Evolutionary conservation across 2,888 invertebrate species (phyloP).

Genomic region (Sinodicranocentrus sp.): DNA sequence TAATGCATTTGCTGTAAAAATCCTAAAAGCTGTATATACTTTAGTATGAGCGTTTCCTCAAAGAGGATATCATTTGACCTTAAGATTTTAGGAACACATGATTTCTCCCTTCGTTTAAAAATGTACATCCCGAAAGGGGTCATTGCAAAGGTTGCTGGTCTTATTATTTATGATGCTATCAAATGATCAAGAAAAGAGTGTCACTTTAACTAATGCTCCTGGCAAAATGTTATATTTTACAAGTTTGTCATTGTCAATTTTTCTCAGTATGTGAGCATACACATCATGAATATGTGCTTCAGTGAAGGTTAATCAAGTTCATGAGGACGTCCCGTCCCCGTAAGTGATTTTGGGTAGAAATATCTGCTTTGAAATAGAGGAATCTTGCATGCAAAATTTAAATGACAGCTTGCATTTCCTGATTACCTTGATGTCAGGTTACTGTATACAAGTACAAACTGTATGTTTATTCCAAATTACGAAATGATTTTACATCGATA

Average conservation of each 20-base stretch:
- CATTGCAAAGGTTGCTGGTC: constrained; percentile 36
- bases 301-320: neutral
- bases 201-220: constrained; percentile 46
- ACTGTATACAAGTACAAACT: too few species aligned
- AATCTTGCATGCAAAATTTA: too few species aligned
- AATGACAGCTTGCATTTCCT: too few species aligned
- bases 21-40: neutral
- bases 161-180: constrained; percentile 43
- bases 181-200: constrained; percentile 47
- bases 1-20: constrained; percentile 18
- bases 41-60: neutral
- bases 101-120: constrained; percentile 31
- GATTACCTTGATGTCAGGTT: too few species aligned
- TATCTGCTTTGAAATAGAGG: too few species aligned
- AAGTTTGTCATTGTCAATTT: constrained; percentile 37
- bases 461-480: too few species aligned
- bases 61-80: constrained; percentile 29
- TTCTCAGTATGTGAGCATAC: neutral
- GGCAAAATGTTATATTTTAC: constrained; percentile 39
- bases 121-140: constrained; percentile 17
- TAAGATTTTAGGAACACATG: constrained; percentile 38
- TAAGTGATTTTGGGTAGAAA: neutral
- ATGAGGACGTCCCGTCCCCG: too few species aligned
- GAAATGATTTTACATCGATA: too few species aligned
- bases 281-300: neutral